Conservation (phyloP, 2,113 vertebrate species). For the Stegastes partitus region DNA sequence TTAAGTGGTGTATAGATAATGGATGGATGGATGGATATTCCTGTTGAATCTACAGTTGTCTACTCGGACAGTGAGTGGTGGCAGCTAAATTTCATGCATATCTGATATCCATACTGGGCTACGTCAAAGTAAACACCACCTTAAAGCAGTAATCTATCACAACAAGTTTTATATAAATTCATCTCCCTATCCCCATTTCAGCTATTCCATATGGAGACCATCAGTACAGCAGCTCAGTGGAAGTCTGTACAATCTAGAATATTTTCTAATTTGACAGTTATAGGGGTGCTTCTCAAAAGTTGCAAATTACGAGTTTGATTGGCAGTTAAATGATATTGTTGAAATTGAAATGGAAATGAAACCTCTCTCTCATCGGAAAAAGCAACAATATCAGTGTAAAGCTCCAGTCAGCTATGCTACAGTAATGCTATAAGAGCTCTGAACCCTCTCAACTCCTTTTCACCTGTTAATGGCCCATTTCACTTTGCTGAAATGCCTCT, state of each 20-base stretch:
- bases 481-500: conserved; percentile 2
- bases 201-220: conserved; percentile 11
- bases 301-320: conserved; percentile 28
- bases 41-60: too few relatives aligned
- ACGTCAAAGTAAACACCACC: conserved; percentile 1
- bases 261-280: conserved; percentile 24
- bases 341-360: conserved; percentile 46
- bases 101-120: background rate
- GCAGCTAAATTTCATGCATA: conserved; percentile 6
- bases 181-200: background rate
- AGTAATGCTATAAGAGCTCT: background rate
- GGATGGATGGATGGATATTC: too few relatives aligned
- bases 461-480: conserved; percentile 41
- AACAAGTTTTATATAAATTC: background rate
- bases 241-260: background rate
- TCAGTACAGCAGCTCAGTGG: conserved; percentile 14
- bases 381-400: conserved; percentile 10
- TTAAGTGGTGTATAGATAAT: too few relatives aligned
- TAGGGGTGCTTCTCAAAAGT: conserved; percentile 14
- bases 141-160: conserved; percentile 11
- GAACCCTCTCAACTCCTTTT: conserved; percentile 4
- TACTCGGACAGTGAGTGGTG: conserved; percentile 10
- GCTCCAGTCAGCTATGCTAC: background rate
- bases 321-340: conserved; percentile 26
- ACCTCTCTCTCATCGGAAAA: conserved; percentile 1